Base-by-base conservation (phyloP, 2,888 invertebrate species). In the Temnothorax unifasciatus region DNA sequence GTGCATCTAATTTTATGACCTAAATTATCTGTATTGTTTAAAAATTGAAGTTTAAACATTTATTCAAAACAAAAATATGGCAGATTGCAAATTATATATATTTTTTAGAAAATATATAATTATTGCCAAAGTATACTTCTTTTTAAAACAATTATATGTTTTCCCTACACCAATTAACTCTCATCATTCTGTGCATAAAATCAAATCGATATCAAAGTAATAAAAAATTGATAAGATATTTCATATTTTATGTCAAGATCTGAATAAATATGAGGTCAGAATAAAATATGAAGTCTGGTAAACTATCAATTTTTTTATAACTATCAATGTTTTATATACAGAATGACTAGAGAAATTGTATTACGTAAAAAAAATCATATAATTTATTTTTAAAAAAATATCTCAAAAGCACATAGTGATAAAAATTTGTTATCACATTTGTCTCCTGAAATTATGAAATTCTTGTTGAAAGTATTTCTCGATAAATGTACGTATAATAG, bases 1-100 rank as follows among this genome's bases (percentile, higher is more conserved):
- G 47, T 3, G 9, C 18, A 47, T 44, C n/a, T 61, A 61, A 61
- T 63, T 68, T 47, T 47, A 41, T 41, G 8, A 18, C 1, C 66
- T 29, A 68, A 68, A 68, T 25, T 47, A 29, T 68, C 25, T 68
- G 4, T 50, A 47, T 29, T 66, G 47, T 66, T 3, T 29, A 68
- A 68, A 68, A 29, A 63, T 63, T 8, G 5, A n/a, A 64, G 15
- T 44, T 44, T 29, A 29, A 68, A 68, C 21, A 25, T 44, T 25
- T 13, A 64, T 25, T 41, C 44, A 25, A 44, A 4, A 66, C 8
- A 66, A 25, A 18, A 41, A 1, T 61, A 9, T 66, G 8, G 3
- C 5, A 64, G 9, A 54, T 54, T 11, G 21, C 29, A 59, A 29
- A 29, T 59, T 29, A 29, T 59, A 29, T 5, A 5, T 50, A 2